Evolutionary conservation across 2,113 vertebrate genomes (phyloP), one percentile per base, ranked within the genome.

Genomic region (Mus pahari): DNA sequence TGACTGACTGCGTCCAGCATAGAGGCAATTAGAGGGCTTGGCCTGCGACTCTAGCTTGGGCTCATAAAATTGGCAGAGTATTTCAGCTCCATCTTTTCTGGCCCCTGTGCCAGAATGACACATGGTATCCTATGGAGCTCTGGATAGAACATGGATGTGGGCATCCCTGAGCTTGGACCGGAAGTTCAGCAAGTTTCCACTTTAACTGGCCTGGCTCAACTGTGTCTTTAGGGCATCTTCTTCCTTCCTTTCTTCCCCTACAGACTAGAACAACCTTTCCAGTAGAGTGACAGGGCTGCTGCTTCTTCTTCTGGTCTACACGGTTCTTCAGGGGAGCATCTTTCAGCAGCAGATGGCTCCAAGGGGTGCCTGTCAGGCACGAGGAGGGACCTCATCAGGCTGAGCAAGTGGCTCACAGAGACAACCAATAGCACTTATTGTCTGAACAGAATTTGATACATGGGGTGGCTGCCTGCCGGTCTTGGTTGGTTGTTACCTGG

Each of bases 1-100:
- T 99, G 99, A 36, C 99, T 98, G 83, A 99, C 99, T 97, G 99
- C 98, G 98, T 99, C 99, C 98, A 99, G 92, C 99, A 99, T 99
- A 98, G 99, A 99, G 98, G 98, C 99, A 98, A 99, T 99, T 95
- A 99, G 99, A 99, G 99, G 96, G 99, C 99, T 98, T 99, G 99
- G 98, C 99, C 99, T 98, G 99, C 99, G 96, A 99, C 99, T 98
- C 99, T 99, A 75, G 99, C 99, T 97, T 70, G 50, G 39, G 74
- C n/a, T 93, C n/a, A 60, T 20, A 16, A 17, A 93, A 31, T 71
- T n/a, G 26, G 74, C 39, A n/a, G n/a, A 81, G 33, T 48, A 33
- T 11, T 50, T 60, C 50, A 89, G 53, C 53, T 82, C 53, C 4
- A 39, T 73, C 14, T 48, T 58, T 17, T 2, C 42, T 33, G n/a